Evolutionary conservation across 2,888 invertebrate species (phyloP), one percentile per base, ranked within the genome.

Genomic region (Chrysomela aeneicollis): DNA sequence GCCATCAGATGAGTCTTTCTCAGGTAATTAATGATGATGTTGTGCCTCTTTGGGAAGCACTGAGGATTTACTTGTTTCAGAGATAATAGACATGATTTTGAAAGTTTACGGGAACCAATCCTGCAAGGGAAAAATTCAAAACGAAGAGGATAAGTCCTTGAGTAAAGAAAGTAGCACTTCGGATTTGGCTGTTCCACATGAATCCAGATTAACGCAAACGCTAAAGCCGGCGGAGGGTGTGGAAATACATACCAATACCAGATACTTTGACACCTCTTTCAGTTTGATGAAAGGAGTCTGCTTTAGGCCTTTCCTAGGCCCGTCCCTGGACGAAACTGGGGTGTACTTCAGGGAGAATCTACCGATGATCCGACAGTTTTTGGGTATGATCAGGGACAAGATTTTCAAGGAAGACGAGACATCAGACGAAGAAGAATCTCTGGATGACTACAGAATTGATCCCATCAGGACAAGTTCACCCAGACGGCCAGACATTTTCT

Each of bases 71-170:
- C n/a, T n/a, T n/a, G n/a, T 35, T 35, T 35, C 32, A 35, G 61
- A 62, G 22, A 26, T 62, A 9, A 22, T 57, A 8, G 46, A 49
- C 42, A 42, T 62, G 12, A 57, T 62, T 46, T 6, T 62, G 32
- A 58, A 58, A 58, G 50, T 57, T 22, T 62, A 58, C 35, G 55
- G 55, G 47, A n/a, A 35, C 26, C 54, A 49, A n/a, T 15, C 18
- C 19, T 19, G 35, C n/a, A 17, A 19, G 8, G 10, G 35, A 35
- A 54, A n/a, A n/a, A n/a, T n/a, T n/a, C n/a, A n/a, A n/a, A n/a
- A n/a, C n/a, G n/a, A n/a, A n/a, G n/a, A n/a, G n/a, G n/a, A 19
- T 18, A 5, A n/a, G 37, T 12, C n/a, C 35, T 37, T 54, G 19
- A 9, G 5, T 35, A 32, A 19, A 18, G 2, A 35, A 19, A n/a